Conservation (phyloP, 92 coral and sea anemone species). For the Isaurus tuberculatus region DNA sequence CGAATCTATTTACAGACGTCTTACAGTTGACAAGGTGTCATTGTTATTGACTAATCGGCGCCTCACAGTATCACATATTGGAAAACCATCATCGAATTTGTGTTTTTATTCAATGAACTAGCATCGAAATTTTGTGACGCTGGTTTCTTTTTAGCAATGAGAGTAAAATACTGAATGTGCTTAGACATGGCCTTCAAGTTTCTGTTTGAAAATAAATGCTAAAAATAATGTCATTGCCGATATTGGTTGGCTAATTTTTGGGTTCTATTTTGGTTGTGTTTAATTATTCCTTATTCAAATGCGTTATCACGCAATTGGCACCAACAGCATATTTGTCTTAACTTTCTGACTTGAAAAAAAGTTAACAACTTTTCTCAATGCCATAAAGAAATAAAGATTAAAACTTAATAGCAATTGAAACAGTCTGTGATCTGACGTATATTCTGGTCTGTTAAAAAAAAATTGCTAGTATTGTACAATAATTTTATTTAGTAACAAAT, state of each 20-base stretch:
- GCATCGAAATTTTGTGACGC: neutral
- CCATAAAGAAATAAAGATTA: too few species aligned
- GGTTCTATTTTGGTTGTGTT: constrained; percentile 7
- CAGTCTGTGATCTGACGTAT: neutral
- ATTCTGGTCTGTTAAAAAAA: too few species aligned
- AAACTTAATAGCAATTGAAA: too few species aligned
- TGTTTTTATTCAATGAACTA: neutral
- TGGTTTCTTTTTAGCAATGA: neutral
- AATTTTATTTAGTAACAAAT: too few species aligned
- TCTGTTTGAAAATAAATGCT: neutral
- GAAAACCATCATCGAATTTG: neutral
- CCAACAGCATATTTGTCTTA: neutral
- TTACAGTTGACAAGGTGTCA: constrained; percentile 1
- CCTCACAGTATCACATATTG: neutral
- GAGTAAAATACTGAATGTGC: too few species aligned
- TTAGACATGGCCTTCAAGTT: too few species aligned
- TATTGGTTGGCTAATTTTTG: neutral
- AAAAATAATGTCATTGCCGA: neutral
- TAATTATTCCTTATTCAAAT: neutral
- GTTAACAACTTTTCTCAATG: neutral
- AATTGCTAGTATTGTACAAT: too few species aligned
- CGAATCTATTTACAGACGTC: neutral
- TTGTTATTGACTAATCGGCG: constrained; percentile 13
- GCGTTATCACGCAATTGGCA: neutral
- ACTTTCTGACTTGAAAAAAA: neutral